A percentile compares a stretch with the other conserved stretches of the same genome.
These are phyloP conservation scores for Umimayanthus chanpuru DNA, from an alignment of 92 coral and sea anemone species.

Conservation along the genomic window DNA sequence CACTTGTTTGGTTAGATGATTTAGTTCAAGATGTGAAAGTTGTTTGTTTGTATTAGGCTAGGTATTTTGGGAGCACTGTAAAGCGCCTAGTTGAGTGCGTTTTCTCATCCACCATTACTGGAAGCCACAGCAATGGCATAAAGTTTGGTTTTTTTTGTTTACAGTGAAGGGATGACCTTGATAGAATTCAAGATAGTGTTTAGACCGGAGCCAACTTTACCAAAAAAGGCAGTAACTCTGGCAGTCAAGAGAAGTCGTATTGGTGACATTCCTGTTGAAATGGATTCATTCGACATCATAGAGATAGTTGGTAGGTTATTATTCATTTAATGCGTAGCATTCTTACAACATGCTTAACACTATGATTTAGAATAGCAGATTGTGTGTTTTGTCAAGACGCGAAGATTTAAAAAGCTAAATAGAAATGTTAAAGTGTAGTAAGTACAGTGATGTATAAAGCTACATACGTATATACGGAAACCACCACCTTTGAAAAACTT, in stretches of 20 bases:
- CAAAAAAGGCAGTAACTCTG: slow-evolving; percentile 66
- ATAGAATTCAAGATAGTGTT: slow-evolving; percentile 74
- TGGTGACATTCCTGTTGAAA: slow-evolving; percentile 61
- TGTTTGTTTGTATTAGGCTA: no score
- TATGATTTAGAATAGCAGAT: not conserved
- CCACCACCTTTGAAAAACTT: no score
- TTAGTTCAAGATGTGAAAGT: not conserved
- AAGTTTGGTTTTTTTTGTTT: not conserved
- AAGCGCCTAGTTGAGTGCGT: not conserved
- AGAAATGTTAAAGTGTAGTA: no score
- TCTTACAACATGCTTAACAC: not conserved
- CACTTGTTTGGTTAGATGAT: no score
- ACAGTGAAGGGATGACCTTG: slow-evolving; percentile 70
- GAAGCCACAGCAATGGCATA: not conserved
- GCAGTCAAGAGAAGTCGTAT: slow-evolving; percentile 77
- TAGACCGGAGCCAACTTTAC: slow-evolving; percentile 62
- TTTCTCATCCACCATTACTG: not conserved
- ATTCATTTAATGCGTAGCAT: not conserved
- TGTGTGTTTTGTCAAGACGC: no score
- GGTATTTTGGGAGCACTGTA: not conserved
- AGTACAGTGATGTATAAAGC: no score
- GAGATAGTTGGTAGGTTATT: slow-evolving; percentile 73
- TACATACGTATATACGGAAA: no score
- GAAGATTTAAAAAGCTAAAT: no score
- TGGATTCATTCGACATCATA: slow-evolving; percentile 64